These are phyloP conservation scores for Volucella zonaria DNA, from an alignment of 2,888 invertebrate species.

Conservation along the genomic window DNA sequence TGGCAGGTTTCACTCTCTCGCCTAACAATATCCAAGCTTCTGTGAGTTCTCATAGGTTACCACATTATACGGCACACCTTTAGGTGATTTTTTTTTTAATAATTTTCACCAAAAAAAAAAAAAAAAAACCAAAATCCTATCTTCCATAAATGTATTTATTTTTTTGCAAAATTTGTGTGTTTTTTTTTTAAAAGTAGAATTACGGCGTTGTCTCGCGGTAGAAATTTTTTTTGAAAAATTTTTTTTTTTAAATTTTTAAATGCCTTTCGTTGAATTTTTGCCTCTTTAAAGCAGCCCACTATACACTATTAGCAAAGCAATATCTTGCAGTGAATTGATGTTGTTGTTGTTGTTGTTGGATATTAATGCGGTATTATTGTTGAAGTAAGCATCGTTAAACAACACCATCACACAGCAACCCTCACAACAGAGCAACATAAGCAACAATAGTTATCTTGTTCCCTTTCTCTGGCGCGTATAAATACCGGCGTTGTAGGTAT, in stretches of 20 bases:
- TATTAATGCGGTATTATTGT: conserved; percentile 35
- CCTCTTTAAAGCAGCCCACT: conserved; percentile 15
- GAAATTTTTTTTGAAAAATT: background rate
- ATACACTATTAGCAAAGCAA: conserved; percentile 15
- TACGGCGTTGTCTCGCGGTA: background rate
- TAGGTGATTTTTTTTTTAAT: background rate
- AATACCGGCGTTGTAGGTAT: conserved; percentile 77
- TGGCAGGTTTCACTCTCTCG: conserved; percentile 18
- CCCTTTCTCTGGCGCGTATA: conserved; percentile 76
- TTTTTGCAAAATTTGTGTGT: background rate
- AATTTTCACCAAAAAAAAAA: conserved; percentile 5
- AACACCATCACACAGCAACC: conserved; percentile 30
- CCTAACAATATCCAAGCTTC: background rate
- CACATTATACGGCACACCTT: conserved; percentile 26
- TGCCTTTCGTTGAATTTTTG: conserved; percentile 24
- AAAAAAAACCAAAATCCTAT: background rate
- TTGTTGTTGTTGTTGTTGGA: conserved; percentile 4
- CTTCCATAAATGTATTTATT: conserved; percentile 10
- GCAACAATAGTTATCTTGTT: conserved; percentile 62
- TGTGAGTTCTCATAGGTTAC: background rate
- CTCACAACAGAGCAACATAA: background rate
- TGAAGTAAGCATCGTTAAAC: conserved; percentile 49
- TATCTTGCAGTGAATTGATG: background rate
- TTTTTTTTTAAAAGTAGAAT: conserved; percentile 4
- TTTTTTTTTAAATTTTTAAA: background rate